Evolutionary conservation across 2,888 invertebrate genomes (phyloP), one percentile per base, ranked within the genome.

Genomic region (Hedya salicella): DNA sequence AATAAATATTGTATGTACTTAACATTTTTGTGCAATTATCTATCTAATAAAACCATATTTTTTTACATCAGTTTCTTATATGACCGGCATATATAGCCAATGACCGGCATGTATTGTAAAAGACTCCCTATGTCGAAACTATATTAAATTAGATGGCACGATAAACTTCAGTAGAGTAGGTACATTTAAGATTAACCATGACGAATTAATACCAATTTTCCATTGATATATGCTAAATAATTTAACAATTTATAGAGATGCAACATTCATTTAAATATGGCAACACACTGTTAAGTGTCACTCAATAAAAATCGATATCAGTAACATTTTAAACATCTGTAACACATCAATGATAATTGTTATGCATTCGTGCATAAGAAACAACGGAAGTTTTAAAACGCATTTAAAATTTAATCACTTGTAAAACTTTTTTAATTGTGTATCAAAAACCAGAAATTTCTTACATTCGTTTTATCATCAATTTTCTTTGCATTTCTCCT

Each of bases 211-310:
- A 53, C 39, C n/a, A 17, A 36, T 36, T 48, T 42, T 52, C 17
- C n/a, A 36, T 32, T 19, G 11, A 25, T 60, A 48, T 49, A 65
- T 53, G 60, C 60, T 65, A 60, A 65, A 65, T 54, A 52, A 65
- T 60, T 53, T 65, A 65, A 59, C 65, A 60, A 53, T 65, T 60
- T 19, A 65, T 65, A 65, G 44, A 64, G 40, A 53, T 16, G 53
- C 60, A 65, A 65, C 65, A 53, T 60, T 65, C 60, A 65, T 60
- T 59, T 65, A 60, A 60, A 60, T 65, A 65, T 65, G 52, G 60
- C 65, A 48, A 65, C 48, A 65, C 48, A 52, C 21, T 14, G 21
- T 46, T 14, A 30, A 42, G 30, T 48, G 17, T 52, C 36, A 48
- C n/a, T 13, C 9, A 48, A 17, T 19, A 46, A 48, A 62, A 61